Evolutionary conservation across 2,888 invertebrate genomes (phyloP), one percentile per base, ranked within the genome.

Genomic region (Entomobrya multifasciata): DNA sequence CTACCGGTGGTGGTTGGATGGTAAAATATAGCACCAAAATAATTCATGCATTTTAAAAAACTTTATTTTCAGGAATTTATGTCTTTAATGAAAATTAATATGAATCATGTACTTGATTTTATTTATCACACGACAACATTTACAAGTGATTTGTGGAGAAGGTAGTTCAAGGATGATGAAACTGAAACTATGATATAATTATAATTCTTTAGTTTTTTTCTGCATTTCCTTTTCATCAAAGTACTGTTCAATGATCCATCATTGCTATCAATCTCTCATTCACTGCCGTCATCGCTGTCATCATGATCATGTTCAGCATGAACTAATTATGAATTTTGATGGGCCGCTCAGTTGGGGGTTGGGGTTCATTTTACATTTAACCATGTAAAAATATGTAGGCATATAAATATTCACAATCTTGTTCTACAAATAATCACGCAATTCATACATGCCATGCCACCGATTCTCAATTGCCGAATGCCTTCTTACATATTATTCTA

Each of bases 1-100:
- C 96, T 15, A 95, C 96, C 47, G 97, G 97, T 91, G 97, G 97
- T 84, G 97, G 97, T 81, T 97, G 97, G 97, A 97, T 97, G 93
- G 97, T 97, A 94, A 57, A 52, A 49, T 62, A n/a, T n/a, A n/a
- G n/a, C n/a, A n/a, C n/a, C n/a, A n/a, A n/a, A n/a, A n/a, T n/a
- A n/a, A n/a, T n/a, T n/a, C n/a, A n/a, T n/a, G n/a, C n/a, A n/a
- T n/a, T n/a, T n/a, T n/a, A n/a, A n/a, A n/a, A n/a, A n/a, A n/a
- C n/a, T n/a, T n/a, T n/a, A n/a, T n/a, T n/a, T n/a, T n/a, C n/a
- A n/a, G n/a, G n/a, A n/a, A n/a, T n/a, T n/a, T n/a, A n/a, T n/a
- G n/a, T n/a, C n/a, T n/a, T n/a, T n/a, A n/a, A n/a, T n/a, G n/a
- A n/a, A n/a, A n/a, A n/a, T n/a, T n/a, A n/a, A n/a, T n/a, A n/a